Conservation (phyloP, 1,140 invertebrate genomes). For the Drosophila bipectinata region DNA sequence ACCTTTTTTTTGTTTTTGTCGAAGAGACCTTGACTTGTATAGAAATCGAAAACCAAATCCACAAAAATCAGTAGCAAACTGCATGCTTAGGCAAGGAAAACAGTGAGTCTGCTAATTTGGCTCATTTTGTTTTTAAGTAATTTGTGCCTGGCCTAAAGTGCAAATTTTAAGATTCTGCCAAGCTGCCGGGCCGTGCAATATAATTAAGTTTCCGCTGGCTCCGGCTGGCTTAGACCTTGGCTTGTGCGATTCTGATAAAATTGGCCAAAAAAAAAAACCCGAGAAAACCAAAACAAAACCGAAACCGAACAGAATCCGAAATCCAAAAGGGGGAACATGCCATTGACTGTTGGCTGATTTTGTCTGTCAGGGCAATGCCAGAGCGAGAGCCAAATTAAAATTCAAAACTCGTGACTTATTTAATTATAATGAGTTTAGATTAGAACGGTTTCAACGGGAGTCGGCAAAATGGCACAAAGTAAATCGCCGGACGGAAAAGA, state of each 20-base stretch:
- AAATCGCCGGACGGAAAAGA: conserved; percentile 26
- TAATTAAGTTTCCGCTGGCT: conserved; percentile 75
- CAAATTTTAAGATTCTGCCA: conserved; percentile 76
- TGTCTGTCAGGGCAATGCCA: conserved; percentile 66
- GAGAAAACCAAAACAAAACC: conserved; percentile 15
- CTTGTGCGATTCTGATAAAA: conserved; percentile 82
- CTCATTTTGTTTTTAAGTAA: conserved; percentile 80
- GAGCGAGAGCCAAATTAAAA: conserved; percentile 70
- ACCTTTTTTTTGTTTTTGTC: conserved; percentile 57
- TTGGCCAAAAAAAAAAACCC: conserved; percentile 46
- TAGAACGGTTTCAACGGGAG: conserved; percentile 78
- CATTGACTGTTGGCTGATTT: conserved; percentile 76
- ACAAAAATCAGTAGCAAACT: conserved; percentile 70
- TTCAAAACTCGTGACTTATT: conserved; percentile 83
- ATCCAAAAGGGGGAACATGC: conserved; percentile 36
- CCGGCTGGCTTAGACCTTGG: conserved; percentile 68
- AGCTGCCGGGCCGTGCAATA: conserved; percentile 60
- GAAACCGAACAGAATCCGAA: conserved; percentile 6
- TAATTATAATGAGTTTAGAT: conserved; percentile 82
- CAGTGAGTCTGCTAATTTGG: conserved; percentile 78
- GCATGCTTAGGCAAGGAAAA: conserved; percentile 31
- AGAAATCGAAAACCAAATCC: conserved; percentile 63
- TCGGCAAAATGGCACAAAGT: conserved; percentile 70
- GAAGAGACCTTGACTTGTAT: conserved; percentile 69
- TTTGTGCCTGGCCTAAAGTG: conserved; percentile 79